Percentiles rank a stretch among this genome's conserved stretches.
Evolutionary conservation across 23 tunicate genomes (phyloP).

Genomic region (Styela plicata): DNA sequence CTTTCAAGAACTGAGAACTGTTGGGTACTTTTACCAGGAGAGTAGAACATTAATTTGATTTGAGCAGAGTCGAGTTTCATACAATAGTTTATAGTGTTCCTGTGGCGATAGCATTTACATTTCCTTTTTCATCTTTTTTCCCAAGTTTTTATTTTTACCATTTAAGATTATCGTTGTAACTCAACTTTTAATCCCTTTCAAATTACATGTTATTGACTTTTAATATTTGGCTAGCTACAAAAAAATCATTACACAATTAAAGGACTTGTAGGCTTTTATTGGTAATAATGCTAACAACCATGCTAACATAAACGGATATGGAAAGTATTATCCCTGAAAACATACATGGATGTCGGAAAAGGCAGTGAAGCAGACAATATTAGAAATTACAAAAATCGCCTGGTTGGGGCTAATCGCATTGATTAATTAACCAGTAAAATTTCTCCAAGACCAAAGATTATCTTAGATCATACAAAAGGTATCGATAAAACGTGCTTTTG

Average conservation of each 20-base stretch:
- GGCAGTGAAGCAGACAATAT: background rate
- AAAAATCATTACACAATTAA: background rate
- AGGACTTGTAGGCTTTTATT: background rate
- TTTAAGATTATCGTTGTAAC: no score
- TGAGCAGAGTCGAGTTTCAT: no score
- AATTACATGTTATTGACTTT: background rate
- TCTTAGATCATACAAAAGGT: background rate
- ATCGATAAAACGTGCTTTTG: background rate
- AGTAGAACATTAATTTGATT: no score
- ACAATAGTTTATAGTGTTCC: no score
- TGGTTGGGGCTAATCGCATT: background rate
- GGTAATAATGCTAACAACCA: background rate
- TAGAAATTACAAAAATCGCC: background rate
- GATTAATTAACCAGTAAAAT: background rate
- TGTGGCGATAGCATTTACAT: no score
- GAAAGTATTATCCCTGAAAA: background rate
- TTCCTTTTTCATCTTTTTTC: no score
- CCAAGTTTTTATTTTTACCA: no score
- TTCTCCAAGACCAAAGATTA: background rate
- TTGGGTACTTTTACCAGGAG: no score
- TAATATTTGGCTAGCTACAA: background rate
- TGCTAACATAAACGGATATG: background rate
- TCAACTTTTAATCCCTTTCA: background rate
- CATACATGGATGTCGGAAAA: background rate
- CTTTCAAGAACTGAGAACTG: no score